Percentiles rank a stretch among this genome's conserved stretches.
These are phyloP conservation scores for Papilio machaon DNA, from an alignment of 1,140 invertebrate genomes.

Conservation along the genomic window DNA sequence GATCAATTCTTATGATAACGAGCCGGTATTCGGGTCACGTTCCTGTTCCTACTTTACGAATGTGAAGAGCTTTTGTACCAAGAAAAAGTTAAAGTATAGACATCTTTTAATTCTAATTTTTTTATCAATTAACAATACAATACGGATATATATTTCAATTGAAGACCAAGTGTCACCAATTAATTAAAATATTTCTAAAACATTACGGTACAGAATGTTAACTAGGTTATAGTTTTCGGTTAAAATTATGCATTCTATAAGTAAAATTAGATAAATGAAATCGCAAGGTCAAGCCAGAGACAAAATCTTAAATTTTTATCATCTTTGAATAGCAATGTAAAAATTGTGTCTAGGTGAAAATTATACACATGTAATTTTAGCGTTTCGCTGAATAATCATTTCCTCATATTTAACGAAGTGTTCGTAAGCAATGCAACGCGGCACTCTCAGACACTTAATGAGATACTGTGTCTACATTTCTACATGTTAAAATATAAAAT, in stretches of 20 bases:
- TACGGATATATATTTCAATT: background rate
- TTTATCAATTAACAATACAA: background rate
- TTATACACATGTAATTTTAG: background rate
- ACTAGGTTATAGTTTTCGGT: too few relatives aligned
- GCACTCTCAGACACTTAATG: constrained; percentile 35
- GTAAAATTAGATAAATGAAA: background rate
- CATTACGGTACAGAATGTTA: too few relatives aligned
- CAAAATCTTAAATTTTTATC: background rate
- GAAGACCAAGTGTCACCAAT: too few relatives aligned
- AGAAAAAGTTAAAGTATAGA: background rate
- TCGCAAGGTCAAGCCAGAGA: background rate
- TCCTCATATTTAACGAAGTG: constrained; percentile 11
- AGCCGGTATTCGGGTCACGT: constrained; percentile 14
- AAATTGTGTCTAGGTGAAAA: background rate
- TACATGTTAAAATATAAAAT: constrained; percentile 34
- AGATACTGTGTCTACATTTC: constrained; percentile 32
- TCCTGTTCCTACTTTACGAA: background rate
- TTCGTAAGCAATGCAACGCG: constrained; percentile 21
- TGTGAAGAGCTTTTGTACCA: constrained; percentile 6
- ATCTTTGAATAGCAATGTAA: background rate
- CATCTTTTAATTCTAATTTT: background rate
- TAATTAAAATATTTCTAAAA: too few relatives aligned
- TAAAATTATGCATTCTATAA: too few relatives aligned
- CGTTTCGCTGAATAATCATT: constrained; percentile 15
- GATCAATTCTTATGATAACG: constrained; percentile 28